These are phyloP conservation scores for Gymnarchus niloticus DNA, from an alignment of 2,113 vertebrate genomes.

Conservation along the genomic window DNA sequence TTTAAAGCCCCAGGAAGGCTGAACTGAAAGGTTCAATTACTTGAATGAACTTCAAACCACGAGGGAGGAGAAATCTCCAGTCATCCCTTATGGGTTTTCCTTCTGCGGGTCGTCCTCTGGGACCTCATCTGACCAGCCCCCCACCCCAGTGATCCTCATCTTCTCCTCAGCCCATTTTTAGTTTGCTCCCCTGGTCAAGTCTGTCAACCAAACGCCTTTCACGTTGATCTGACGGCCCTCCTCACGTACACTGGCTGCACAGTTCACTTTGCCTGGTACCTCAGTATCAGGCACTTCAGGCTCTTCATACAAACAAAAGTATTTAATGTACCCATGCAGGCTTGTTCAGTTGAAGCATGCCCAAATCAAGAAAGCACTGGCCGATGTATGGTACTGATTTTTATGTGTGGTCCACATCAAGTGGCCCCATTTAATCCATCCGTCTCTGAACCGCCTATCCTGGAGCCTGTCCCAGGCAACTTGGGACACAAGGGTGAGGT, in stretches of 20 bases:
- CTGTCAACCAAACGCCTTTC: background rate
- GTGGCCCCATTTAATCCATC: background rate
- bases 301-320: no score
- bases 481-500: no score
- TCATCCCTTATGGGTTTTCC: background rate
- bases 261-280: background rate
- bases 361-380: background rate
- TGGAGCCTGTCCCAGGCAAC: no score
- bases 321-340: no score
- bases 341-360: background rate
- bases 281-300: background rate
- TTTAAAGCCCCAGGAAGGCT: background rate
- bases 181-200: no score
- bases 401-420: background rate
- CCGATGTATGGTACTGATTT: no score
- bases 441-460: no score
- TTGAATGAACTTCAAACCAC: background rate
- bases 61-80: background rate
- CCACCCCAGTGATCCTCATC: background rate
- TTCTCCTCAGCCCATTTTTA: background rate
- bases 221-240: no score
- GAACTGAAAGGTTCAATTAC: background rate
- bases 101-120: no score
- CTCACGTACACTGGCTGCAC: background rate
- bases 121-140: no score